A percentile compares a stretch with the other conserved stretches of the same genome.
These are phyloP conservation scores for Meloidogyne chitwoodi DNA, from an alignment of 1,140 invertebrate genomes.

Conservation along the genomic window DNA sequence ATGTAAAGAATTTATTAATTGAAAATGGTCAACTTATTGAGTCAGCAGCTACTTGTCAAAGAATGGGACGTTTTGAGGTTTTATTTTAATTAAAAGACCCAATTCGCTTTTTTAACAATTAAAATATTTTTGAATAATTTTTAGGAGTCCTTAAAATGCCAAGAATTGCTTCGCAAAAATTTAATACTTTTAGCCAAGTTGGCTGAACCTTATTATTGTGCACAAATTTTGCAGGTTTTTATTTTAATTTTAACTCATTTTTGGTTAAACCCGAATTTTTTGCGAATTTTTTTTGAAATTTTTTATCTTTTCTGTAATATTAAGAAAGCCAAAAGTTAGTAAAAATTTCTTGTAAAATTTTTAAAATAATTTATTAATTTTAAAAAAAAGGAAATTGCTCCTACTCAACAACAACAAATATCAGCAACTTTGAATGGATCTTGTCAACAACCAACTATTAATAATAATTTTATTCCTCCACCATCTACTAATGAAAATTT, in stretches of 20 bases:
- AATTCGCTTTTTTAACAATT: too few relatives aligned
- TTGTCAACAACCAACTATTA: not conserved
- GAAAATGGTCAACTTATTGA: slow-evolving; percentile 56
- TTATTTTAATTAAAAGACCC: too few relatives aligned
- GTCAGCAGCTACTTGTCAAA: slow-evolving; percentile 52
- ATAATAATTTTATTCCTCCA: not conserved
- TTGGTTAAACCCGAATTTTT: too few relatives aligned
- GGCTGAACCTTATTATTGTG: slow-evolving; percentile 34
- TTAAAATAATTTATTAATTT: too few relatives aligned
- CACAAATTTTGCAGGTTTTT: slow-evolving; percentile 30
- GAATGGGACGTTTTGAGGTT: slow-evolving; percentile 30
- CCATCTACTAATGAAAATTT: not conserved
- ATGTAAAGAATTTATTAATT: slow-evolving; percentile 45
- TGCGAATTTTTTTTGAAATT: too few relatives aligned
- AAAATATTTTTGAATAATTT: not conserved
- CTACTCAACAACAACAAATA: not conserved
- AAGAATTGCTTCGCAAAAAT: slow-evolving; percentile 53
- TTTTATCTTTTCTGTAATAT: too few relatives aligned
- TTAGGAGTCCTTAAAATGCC: slow-evolving; percentile 34
- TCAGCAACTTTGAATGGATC: not conserved
- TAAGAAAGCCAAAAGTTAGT: too few relatives aligned
- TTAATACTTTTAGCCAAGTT: slow-evolving; percentile 46
- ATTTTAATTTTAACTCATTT: too few relatives aligned
- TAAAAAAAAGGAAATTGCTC: too few relatives aligned
- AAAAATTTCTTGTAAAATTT: too few relatives aligned